phyloP scores from a whole-genome alignment of 2,888 invertebrate species.

The Acronicta psi region DNA sequence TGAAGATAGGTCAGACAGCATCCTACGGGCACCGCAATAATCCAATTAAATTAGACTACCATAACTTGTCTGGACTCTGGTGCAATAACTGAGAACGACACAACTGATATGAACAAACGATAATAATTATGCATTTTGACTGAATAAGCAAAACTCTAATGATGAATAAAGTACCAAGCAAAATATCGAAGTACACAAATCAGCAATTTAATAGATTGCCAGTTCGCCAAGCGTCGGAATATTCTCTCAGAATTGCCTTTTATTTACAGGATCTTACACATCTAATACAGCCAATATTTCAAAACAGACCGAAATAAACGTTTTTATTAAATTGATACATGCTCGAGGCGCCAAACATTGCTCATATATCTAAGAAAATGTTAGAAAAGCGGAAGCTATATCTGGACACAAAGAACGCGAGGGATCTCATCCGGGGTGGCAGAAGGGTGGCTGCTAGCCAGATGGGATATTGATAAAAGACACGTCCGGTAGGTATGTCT shows the following conservation, averaged over 20 bases:
- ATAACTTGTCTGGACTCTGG: constrained; percentile 6
- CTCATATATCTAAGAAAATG: constrained; percentile 35
- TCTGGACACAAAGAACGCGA: constrained; percentile 44
- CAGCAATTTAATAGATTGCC: constrained; percentile 9
- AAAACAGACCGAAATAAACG: constrained; percentile 23
- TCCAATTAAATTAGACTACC: constrained; percentile 26
- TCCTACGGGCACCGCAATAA: constrained; percentile 20
- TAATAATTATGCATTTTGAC: not conserved
- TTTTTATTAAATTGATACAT: constrained; percentile 49
- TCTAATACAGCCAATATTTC: constrained; percentile 20
- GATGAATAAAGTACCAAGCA: constrained; percentile 10
- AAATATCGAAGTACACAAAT: not conserved
- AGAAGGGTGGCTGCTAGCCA: constrained; percentile 43
- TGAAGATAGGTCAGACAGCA: constrained; percentile 21
- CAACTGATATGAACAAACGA: constrained; percentile 1
- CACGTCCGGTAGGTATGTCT: constrained; percentile 45
- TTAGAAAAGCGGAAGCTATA: constrained; percentile 45
- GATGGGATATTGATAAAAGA: constrained; percentile 52
- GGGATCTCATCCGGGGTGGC: constrained; percentile 41
- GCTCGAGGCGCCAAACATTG: constrained; percentile 38
- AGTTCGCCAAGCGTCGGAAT: not conserved
- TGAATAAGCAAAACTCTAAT: not conserved
- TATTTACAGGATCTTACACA: constrained; percentile 11
- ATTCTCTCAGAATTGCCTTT: not conserved
- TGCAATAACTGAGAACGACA: constrained; percentile 12